Conservation (phyloP, 1,140 invertebrate genomes). For the Zaprionus africanus region DNA sequence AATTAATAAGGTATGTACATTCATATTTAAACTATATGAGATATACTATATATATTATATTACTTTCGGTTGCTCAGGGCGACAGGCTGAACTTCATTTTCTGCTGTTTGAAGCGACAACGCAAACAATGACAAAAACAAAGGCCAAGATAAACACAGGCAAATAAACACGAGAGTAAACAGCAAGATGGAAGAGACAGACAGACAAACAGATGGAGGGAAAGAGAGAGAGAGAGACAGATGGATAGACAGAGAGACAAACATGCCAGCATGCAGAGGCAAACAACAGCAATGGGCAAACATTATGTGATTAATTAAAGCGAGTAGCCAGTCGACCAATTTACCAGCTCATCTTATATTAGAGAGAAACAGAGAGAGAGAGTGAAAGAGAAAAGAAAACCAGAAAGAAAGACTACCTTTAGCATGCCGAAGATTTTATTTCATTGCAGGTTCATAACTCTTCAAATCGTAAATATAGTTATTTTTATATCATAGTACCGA, state of each 20-base stretch:
- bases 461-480: no score
- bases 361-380: neutral
- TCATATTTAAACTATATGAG: constrained; percentile 5
- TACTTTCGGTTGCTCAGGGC: constrained; percentile 34
- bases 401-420: no score
- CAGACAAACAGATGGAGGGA: constrained; percentile 52
- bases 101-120: neutral
- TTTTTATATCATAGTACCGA: no score
- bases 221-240: constrained; percentile 58
- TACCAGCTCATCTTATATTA: neutral
- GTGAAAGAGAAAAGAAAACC: neutral
- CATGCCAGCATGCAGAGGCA: constrained; percentile 47
- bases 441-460: no score
- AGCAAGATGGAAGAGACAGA: neutral
- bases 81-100: constrained; percentile 56
- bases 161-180: constrained; percentile 6
- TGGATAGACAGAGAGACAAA: constrained; percentile 61
- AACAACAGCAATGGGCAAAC: constrained; percentile 39
- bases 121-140: constrained; percentile 9
- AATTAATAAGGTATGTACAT: neutral
- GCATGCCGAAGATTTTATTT: no score
- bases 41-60: constrained; percentile 16
- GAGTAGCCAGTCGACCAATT: constrained; percentile 32
- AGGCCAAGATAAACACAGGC: neutral
- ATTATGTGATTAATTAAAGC: constrained; percentile 72